A percentile compares a stretch with the other conserved stretches of the same genome.
Evolutionary conservation across 2,113 vertebrate genomes (phyloP).

Genomic region (Macquaria ambigua): DNA sequence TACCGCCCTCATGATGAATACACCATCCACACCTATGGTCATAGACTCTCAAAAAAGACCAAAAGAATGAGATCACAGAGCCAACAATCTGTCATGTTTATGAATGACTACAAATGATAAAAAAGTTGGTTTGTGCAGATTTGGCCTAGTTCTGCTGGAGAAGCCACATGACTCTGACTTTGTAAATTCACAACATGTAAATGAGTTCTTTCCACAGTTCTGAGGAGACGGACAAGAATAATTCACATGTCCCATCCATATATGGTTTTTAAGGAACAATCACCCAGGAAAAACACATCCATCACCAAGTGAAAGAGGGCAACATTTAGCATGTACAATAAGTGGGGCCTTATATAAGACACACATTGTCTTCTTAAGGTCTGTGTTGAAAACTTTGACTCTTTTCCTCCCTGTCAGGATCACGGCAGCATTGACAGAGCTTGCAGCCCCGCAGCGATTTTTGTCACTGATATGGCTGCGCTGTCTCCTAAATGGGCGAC

Average conservation of each 20-base stretch:
- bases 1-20: background rate
- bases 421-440: slow-evolving; percentile 60
- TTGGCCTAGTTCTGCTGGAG: background rate
- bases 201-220: background rate
- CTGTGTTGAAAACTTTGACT: slow-evolving; percentile 51
- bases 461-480: slow-evolving; percentile 79
- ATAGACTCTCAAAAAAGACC: background rate
- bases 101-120: background rate
- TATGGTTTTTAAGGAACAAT: slow-evolving; percentile 2
- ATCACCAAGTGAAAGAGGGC: slow-evolving; percentile 43
- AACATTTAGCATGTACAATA: slow-evolving; percentile 62
- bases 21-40: background rate
- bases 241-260: slow-evolving; percentile 3
- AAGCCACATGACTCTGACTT: background rate
- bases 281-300: slow-evolving; percentile 12
- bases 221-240: background rate
- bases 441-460: slow-evolving; percentile 71
- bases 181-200: background rate
- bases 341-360: slow-evolving; percentile 56
- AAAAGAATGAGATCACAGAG: background rate
- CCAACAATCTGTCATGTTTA: background rate
- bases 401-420: slow-evolving; percentile 58
- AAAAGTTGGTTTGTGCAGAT: background rate
- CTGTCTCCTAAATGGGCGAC: slow-evolving; percentile 69
- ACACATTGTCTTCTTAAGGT: slow-evolving; percentile 74